A percentile compares a stretch with the other conserved stretches of the same genome.
Evolutionary conservation across 1,140 invertebrate genomes (phyloP).

Genomic region (Panulirus ornatus): DNA sequence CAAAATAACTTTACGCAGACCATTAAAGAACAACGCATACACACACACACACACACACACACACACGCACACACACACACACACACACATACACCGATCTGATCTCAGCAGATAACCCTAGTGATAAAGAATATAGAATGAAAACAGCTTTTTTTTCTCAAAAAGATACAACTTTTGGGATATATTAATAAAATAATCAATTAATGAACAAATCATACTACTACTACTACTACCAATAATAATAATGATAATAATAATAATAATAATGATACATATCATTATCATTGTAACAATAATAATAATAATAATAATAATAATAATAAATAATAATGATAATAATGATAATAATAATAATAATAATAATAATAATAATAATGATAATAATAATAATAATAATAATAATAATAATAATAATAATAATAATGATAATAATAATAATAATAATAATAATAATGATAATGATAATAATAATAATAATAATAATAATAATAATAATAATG

Average conservation of each 20-base stretch:
- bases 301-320: not conserved
- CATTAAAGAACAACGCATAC: not conserved
- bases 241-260: no score
- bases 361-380: slow-evolving; percentile 11
- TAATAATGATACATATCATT: no score
- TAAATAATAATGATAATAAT: not conserved
- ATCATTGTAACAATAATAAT: no score
- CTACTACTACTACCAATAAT: not conserved
- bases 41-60: not conserved
- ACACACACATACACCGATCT: not conserved
- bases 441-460: not conserved
- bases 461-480: not conserved
- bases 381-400: slow-evolving; percentile 11
- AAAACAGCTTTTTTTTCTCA: not conserved
- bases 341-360: slow-evolving; percentile 11
- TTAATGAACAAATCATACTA: not conserved
- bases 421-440: slow-evolving; percentile 1
- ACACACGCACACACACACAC: not conserved
- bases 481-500: not conserved
- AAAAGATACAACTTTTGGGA: not conserved
- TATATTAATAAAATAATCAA: not conserved
- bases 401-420: slow-evolving; percentile 14
- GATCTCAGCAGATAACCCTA: not conserved
- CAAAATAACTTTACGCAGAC: not conserved
- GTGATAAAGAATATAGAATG: not conserved